Base-by-base conservation (phyloP, 2,888 invertebrate species). In the Drosophila subsilvestris region DNA sequence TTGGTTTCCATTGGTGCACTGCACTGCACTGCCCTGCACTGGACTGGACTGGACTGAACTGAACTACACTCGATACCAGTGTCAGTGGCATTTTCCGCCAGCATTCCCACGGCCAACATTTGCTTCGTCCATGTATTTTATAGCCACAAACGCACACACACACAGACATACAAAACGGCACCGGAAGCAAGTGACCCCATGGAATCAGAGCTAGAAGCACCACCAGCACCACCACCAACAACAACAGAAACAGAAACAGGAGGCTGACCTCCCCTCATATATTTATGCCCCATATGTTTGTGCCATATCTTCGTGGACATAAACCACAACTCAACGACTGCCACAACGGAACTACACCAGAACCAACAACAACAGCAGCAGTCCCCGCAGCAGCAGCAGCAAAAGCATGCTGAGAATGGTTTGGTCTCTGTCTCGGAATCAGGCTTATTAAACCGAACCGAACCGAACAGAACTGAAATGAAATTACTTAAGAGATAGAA, bases 241-340 rank as follows among this genome's bases (percentile, higher is more conserved):
- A 32, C 25, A 58, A 45, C 47, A 49, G 17, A 22, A n/a, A 42
- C 43, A 43, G 60, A 7, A n/a, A 12, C 14, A 18, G 29, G 17
- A 56, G n/a, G n/a, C 54, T 27, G 32, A 32, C 62, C 74, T 63
- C 62, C 65, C 63, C n/a, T n/a, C 73, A 75, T 79, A 87, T 82
- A 85, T 82, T 79, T 82, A 84, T 82, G 88, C 78, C 75, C 79
- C 86, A 88, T 83, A 83, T 83, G 88, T 78, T 78, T 74, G 75
- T 78, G 86, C 86, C 88, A 79, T 87, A 83, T 83, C 88, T 83
- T 63, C 61, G 74, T 63, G 70, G 68, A 69, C 88, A 82, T 87
- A 87, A 87, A 79, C 82, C 82, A 83, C 86, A 83, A 74, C 83
- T 88, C 72, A 85, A 82, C 86, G 65, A 68, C 72, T 77, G 74